Base-by-base conservation (phyloP, 2,797 vertebrate species). In the Valencia hispanica region DNA sequence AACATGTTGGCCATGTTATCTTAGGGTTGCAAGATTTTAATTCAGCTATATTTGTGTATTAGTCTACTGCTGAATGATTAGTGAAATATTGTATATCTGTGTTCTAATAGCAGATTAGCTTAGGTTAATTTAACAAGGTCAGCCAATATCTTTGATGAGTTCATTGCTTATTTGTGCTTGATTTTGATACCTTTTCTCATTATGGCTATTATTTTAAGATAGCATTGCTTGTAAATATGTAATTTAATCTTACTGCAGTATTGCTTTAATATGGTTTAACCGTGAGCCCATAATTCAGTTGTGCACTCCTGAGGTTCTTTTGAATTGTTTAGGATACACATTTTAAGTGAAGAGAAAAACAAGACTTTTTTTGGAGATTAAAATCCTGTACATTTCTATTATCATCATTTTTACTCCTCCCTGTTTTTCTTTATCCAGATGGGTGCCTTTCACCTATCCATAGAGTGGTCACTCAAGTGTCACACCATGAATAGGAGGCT, bases 391-490 rank as follows among this genome's bases (percentile, higher is more conserved):
- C 69, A 48, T 53, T 72, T 81, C 63, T 72, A 34, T 77, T 45
- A 84, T 86, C 70, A 81, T 90, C 72, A 79, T 84, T 80, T 79
- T 85, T 84, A 81, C 77, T 68, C 55, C 68, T 73, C 75, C 25
- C 45, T 72, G 71, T 86, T 73, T 90, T 85, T 88, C 79, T 91
- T 89, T 65, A 88, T 87, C 78, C 88, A 89, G 84, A 91, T 90
- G 82, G 84, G 81, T 79, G 82, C 74, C 70, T 91, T 94, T 93
- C 82, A 89, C 88, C 88, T 91, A 94, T 93, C 88, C 89, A 80
- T 90, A 90, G 92, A 95, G 91, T 94, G 93, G 92, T 91, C 92
- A 94, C 89, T 93, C 84, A 88, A 94, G 93, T 94, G 91, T 95
- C 94, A 92, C 89, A 93, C 84, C 39, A 80, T 92, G 93, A 94